Conservation (phyloP, 2,113 vertebrate genomes). For the Salvelinus namaycush region DNA sequence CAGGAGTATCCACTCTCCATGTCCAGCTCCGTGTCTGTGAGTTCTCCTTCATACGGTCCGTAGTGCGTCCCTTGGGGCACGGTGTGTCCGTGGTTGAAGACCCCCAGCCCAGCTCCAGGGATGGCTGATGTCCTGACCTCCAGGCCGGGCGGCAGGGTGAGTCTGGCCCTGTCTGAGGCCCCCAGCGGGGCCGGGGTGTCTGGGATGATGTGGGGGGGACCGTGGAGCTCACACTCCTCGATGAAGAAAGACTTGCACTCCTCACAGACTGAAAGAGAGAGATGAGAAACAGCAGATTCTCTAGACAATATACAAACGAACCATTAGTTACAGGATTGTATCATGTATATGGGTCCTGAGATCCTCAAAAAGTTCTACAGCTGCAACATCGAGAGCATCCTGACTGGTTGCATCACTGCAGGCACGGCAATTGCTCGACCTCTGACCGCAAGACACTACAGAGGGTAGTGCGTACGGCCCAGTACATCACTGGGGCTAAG, state of each 20-base stretch:
- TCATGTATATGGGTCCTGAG: no score
- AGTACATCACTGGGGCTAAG: no score
- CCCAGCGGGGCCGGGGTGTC: conserved; percentile 44
- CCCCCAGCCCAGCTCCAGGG: conserved; percentile 62
- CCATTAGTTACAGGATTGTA: no score
- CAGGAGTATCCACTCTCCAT: neutral
- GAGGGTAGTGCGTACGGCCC: no score
- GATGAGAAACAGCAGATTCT: no score
- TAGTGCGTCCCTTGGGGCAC: conserved; percentile 61
- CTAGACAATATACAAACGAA: no score
- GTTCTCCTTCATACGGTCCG: neutral
- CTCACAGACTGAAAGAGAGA: conserved; percentile 58
- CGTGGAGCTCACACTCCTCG: conserved; percentile 57
- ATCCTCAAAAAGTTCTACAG: no score
- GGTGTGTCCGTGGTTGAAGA: conserved; percentile 59
- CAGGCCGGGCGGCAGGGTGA: conserved; percentile 60
- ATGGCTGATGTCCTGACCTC: conserved; percentile 52
- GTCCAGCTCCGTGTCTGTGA: no score
- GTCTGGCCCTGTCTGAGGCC: conserved; percentile 36
- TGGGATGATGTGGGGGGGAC: conserved; percentile 56
- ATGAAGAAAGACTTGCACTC: conserved; percentile 56
- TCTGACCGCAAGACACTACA: no score
- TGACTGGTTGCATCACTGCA: no score
- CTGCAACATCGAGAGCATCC: no score
- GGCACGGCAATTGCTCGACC: no score